Evolutionary conservation across 2,113 vertebrate genomes (phyloP).

Genomic region (Chiloscyllium plagiosum): DNA sequence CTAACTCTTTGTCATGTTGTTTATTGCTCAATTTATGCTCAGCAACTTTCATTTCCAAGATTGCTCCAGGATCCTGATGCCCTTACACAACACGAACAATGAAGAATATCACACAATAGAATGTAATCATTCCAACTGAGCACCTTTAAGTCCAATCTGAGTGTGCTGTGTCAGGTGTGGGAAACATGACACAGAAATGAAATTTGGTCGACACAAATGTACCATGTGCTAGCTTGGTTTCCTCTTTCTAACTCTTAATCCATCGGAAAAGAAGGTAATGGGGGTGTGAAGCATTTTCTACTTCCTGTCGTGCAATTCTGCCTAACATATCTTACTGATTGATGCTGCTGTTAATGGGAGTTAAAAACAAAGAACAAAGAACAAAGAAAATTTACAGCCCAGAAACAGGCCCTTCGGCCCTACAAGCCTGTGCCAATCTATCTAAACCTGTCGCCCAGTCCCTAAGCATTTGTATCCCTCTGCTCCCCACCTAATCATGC

Average conservation of each 20-base stretch:
- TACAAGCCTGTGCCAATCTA: no score
- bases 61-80: no score
- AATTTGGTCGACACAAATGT: not conserved
- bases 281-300: not conserved
- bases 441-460: no score
- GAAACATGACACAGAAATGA: fast-evolving
- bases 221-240: not conserved
- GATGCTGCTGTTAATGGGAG: not conserved
- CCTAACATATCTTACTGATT: not conserved
- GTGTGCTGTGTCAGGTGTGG: not conserved
- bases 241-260: not conserved
- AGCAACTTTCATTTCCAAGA: no score
- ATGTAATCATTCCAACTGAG: not conserved
- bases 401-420: no score
- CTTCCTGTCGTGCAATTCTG: not conserved
- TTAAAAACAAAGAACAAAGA: no score
- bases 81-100: no score
- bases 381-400: no score
- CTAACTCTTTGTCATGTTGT: no score
- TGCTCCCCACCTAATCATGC: no score
- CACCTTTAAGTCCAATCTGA: not conserved
- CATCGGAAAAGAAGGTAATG: not conserved
- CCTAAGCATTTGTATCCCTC: no score
- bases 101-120: not conserved
- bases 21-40: no score